phyloP scores from a whole-genome alignment of 2,888 invertebrate species.

The Gnatocerus cornutus region DNA sequence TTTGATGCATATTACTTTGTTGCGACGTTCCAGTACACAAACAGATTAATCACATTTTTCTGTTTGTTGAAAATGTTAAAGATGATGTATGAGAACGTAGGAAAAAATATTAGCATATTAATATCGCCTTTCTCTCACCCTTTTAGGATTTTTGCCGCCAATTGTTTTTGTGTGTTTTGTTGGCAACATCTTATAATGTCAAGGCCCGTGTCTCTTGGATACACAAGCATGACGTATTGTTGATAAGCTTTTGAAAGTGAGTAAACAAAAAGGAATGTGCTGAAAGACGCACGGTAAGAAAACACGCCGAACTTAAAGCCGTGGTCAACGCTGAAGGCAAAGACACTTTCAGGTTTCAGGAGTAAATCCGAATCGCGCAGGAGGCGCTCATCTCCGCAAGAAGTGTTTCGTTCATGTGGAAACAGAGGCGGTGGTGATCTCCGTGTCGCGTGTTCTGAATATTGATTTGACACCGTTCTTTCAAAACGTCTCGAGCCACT shows the following conservation, averaged over 20 bases:
- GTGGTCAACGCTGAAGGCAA: too few relatives aligned
- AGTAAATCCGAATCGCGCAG: too few relatives aligned
- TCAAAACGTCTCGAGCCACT: slow-evolving; percentile 39
- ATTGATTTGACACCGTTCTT: slow-evolving; percentile 41
- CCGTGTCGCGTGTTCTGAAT: slow-evolving; percentile 42
- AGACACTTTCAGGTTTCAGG: too few relatives aligned
- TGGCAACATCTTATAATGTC: slow-evolving; percentile 31
- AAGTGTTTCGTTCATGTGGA: slow-evolving; percentile 20
- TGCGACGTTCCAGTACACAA: slow-evolving; percentile 2
- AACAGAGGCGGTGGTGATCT: slow-evolving; percentile 44
- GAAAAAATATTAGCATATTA: slow-evolving; percentile 8
- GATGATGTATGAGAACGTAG: slow-evolving; percentile 8
- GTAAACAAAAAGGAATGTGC: slow-evolving; percentile 33
- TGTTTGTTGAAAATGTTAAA: slow-evolving; percentile 6
- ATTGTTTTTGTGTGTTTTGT: slow-evolving; percentile 33
- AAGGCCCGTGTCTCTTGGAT: slow-evolving; percentile 4
- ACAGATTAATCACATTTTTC: slow-evolving; percentile 17
- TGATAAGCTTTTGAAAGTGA: slow-evolving; percentile 31
- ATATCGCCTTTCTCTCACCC: slow-evolving; percentile 26
- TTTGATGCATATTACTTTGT: background rate
- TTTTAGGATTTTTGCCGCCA: slow-evolving; percentile 28
- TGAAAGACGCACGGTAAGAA: background rate
- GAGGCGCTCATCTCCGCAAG: too few relatives aligned
- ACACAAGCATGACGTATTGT: slow-evolving; percentile 22
- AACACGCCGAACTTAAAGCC: background rate